A percentile compares a stretch with the other conserved stretches of the same genome.
Evolutionary conservation across 2,113 vertebrate species (phyloP).

Genomic region (Sakesphorus luctuosus): DNA sequence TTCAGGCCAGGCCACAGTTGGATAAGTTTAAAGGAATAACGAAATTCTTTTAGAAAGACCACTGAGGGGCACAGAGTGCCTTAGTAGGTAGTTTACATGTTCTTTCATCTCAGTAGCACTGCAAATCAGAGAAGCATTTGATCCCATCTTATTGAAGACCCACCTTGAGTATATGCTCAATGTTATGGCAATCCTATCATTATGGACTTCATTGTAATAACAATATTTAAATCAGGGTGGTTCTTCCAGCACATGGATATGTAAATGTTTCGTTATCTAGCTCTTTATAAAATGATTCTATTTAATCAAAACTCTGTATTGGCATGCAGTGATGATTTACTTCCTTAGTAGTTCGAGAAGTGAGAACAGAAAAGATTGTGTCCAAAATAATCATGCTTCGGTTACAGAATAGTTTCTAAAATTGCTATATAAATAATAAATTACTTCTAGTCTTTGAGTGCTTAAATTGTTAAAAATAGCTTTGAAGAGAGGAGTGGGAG

Average conservation of each 20-base stretch:
- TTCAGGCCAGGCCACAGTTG: not conserved
- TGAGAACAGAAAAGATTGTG: slow-evolving; percentile 26
- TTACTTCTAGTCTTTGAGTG: not conserved
- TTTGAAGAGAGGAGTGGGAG: not conserved
- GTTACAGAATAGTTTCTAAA: slow-evolving; percentile 3
- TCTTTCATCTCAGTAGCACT: not conserved
- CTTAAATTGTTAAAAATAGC: not conserved
- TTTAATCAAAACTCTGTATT: slow-evolving; percentile 48
- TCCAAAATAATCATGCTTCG: slow-evolving; percentile 6
- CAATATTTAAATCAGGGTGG: not conserved
- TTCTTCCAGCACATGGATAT: not conserved
- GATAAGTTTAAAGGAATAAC: not conserved
- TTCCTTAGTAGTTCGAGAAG: not conserved
- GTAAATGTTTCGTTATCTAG: slow-evolving; percentile 15
- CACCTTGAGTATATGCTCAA: not conserved
- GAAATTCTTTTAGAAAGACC: not conserved
- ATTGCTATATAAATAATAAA: slow-evolving; percentile 5
- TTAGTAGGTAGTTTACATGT: not conserved
- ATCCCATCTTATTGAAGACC: not conserved
- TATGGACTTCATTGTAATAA: slow-evolving; percentile 11
- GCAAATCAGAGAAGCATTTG: not conserved
- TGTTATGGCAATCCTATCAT: not conserved
- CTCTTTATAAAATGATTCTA: not conserved
- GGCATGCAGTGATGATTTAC: slow-evolving; percentile 27
- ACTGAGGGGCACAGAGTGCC: not conserved